Conservation (phyloP, 1,140 invertebrate species). For the Platyura marginata region DNA sequence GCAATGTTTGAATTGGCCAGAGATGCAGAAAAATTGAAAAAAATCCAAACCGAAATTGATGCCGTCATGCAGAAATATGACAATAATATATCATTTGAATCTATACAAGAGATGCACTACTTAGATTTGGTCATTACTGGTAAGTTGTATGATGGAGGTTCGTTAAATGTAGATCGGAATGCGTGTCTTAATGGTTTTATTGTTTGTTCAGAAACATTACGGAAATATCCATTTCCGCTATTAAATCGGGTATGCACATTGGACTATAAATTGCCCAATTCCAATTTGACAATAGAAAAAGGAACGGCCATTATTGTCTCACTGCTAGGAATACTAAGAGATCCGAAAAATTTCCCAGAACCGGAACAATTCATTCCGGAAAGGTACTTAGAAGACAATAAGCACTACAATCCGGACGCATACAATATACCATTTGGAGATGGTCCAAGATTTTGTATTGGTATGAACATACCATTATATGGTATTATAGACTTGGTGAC, state of each 20-base stretch:
- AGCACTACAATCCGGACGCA: conserved; percentile 16
- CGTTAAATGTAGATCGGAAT: no score
- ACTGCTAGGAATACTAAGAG: conserved; percentile 24
- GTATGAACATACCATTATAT: no score
- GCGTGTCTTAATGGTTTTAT: no score
- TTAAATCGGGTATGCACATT: conserved; percentile 13
- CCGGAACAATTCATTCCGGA: conserved; percentile 45
- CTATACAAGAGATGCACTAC: conserved; percentile 29
- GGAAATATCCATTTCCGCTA: background rate
- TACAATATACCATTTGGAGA: no score
- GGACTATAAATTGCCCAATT: conserved; percentile 23
- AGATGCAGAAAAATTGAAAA: conserved; percentile 37
- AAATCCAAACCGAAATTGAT: conserved; percentile 34
- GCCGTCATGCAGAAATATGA: conserved; percentile 22
- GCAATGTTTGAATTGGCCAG: conserved; percentile 34
- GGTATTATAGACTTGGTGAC: no score
- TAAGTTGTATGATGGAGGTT: no score
- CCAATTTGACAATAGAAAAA: conserved; percentile 22
- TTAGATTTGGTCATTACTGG: conserved; percentile 32
- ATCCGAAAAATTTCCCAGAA: conserved; percentile 37
- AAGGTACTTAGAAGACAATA: conserved; percentile 32
- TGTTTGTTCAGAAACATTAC: conserved; percentile 4
- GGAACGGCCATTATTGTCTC: conserved; percentile 26
- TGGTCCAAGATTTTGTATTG: no score
- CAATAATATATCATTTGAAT: conserved; percentile 32